Evolutionary conservation across 2,797 vertebrate species (phyloP), one percentile per base, ranked within the genome.

Genomic region (Ctenopoma multispine): DNA sequence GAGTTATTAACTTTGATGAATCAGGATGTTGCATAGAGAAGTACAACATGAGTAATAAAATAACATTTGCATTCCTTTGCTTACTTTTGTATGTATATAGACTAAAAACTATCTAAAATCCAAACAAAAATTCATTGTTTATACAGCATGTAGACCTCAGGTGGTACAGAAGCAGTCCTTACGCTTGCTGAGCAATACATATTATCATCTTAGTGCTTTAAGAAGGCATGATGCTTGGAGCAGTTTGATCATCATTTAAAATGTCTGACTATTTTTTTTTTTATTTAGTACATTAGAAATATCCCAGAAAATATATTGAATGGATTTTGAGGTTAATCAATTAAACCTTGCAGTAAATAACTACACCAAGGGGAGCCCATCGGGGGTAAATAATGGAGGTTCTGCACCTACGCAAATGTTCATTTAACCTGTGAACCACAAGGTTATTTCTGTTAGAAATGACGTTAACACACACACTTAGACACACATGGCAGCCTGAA

Each of bases 391-490:
- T 91, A 92, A 93, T 82, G 83, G 87, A 91, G 89, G 68, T 80
- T 88, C 85, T 64, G 85, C 84, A 87, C 85, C 83, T 89, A 67
- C 46, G 71, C 89, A 91, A 95, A 92, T 69, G 86, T 90, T 89
- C 92, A 86, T 95, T 97, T 96, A 96, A 96, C 96, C 96, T 95
- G 92, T 91, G 94, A 95, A 95, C 92, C 89, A 86, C 96, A 96
- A 97, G 97, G 97, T 97, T 97, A 97, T 96, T 95, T 95, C 93
- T 95, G 95, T 96, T 91, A 94, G 91, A 82, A 85, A 88, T 88
- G 69, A 93, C 88, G 87, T 93, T 91, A 51, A 63, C 66, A 77
- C 68, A 70, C 2, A 72, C 82, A 76, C 77, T 48, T 46, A 81
- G 58, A 84, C 67, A 83, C 69, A 83, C 75, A 75, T 87, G 77